Base-by-base conservation (phyloP, 2,888 invertebrate species). In the Morpho deidamia region DNA sequence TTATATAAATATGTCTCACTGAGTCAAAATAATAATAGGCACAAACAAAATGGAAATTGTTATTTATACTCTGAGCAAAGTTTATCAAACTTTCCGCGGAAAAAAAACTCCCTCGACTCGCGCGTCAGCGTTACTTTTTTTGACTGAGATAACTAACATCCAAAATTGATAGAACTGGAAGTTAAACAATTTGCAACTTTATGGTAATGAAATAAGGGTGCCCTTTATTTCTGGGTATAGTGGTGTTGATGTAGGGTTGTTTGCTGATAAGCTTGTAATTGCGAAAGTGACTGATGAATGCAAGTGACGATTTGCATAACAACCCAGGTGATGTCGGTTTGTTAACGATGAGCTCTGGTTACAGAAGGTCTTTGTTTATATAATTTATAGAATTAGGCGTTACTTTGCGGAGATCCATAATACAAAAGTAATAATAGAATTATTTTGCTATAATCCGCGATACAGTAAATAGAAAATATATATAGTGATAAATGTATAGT, bases 211-310 rank as follows among this genome's bases (percentile, higher is more conserved):
- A 0, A 1, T 46, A 38, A 51, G 44, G 45, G 41, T 43, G 10
- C 37, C 9, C 14, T 40, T 43, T 38, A 41, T 34, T 9, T 8
- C 40, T 32, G 8, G 8, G 14, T 55, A 44, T 38, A 46, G 42
- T 56, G 55, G 59, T 53, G 53, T 47, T 44, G 39, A 48, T 58
- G 49, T 61, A 55, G 62, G 64, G 64, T 60, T 64, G 71, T 70
- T 72, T 72, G 67, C 64, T 70, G 81, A 81, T 80, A 79, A 80
- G 68, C 62, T 55, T 69, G 73, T 76, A 78, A 79, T 80, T 76
- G 74, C 68, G 71, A 68, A 70, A 69, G 76, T 81, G 81, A 81
- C 72, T 78, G 75, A 81, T 80, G 81, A 74, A 73, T 71, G 62
- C 59, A 63, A 62, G 54, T 57, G 47, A 48, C 41, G 68, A 75